A percentile compares a stretch with the other conserved stretches of the same genome.
Conservation (phyloP, 2,888 invertebrate genomes). For the Cryptophagus acutangulus region DNA sequence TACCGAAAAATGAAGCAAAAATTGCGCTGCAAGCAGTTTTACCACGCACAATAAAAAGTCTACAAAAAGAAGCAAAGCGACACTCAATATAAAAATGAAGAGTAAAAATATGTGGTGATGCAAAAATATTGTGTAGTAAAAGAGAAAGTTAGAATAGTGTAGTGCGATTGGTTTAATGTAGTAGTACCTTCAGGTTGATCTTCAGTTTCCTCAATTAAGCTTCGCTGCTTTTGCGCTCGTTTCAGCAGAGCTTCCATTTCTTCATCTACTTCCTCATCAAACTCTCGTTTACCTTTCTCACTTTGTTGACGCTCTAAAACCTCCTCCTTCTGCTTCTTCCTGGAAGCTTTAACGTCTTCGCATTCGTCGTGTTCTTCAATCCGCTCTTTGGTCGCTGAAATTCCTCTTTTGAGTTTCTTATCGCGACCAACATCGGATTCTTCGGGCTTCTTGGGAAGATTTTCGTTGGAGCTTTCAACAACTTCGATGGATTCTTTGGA, state of each 20-base stretch:
- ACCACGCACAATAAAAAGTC: too few species aligned
- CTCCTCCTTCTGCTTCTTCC: slow-evolving; percentile 24
- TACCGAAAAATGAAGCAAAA: too few species aligned
- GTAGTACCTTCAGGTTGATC: slow-evolving; percentile 43
- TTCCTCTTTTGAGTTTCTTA: slow-evolving; percentile 37
- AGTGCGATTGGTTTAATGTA: slow-evolving; percentile 18
- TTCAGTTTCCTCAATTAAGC: slow-evolving; percentile 64
- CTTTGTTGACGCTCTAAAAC: slow-evolving; percentile 28
- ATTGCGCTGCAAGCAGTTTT: too few species aligned
- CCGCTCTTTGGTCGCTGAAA: slow-evolving; percentile 26
- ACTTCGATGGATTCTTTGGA: slow-evolving; percentile 23
- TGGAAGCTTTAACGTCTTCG: slow-evolving; percentile 34
- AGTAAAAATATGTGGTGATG: too few species aligned
- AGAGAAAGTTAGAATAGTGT: not conserved
- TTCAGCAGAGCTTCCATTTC: slow-evolving; percentile 60
- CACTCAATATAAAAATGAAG: too few species aligned
- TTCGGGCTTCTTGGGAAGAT: slow-evolving; percentile 22
- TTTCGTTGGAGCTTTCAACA: slow-evolving; percentile 15
- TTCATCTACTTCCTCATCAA: slow-evolving; percentile 55
- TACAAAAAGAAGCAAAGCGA: too few species aligned
- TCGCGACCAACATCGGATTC: slow-evolving; percentile 28
- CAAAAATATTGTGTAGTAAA: not conserved
- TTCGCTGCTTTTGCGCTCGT: slow-evolving; percentile 64
- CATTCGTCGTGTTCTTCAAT: slow-evolving; percentile 26
- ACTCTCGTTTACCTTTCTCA: slow-evolving; percentile 39